A percentile compares a stretch with the other conserved stretches of the same genome.
Conservation (phyloP, 2,888 invertebrate species). For the Archaeoteleia sp. region DNA sequence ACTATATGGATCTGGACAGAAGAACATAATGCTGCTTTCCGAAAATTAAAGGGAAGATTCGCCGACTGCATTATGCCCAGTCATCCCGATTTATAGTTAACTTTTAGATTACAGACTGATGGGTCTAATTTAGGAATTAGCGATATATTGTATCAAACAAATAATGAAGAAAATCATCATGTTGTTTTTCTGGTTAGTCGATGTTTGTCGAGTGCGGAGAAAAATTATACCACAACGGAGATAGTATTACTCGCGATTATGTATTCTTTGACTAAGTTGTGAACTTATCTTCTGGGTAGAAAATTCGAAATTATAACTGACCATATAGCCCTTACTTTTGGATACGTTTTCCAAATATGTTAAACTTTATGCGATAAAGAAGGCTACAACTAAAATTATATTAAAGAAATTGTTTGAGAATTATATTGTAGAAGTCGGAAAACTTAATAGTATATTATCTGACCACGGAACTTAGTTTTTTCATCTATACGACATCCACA, state of each 20-base stretch:
- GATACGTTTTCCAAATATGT: background rate
- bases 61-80: conserved; percentile 11
- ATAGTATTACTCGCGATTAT: conserved; percentile 59
- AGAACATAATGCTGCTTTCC: conserved; percentile 16
- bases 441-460: no score
- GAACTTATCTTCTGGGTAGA: conserved; percentile 54
- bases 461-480: no score
- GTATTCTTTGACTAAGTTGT: conserved; percentile 55
- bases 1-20: conserved; percentile 15
- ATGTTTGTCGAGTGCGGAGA: conserved; percentile 45
- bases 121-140: conserved; percentile 40
- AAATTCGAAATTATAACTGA: conserved; percentile 57
- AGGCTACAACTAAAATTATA: no score
- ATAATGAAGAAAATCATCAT: conserved; percentile 15
- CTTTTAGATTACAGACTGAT: conserved; percentile 27
- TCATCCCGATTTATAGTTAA: background rate
- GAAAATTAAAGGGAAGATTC: conserved; percentile 13
- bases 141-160: conserved; percentile 49
- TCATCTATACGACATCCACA: no score
- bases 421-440: no score
- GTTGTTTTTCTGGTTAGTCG: conserved; percentile 56
- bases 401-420: no score
- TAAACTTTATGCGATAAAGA: background rate
- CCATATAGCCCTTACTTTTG: conserved; percentile 57
- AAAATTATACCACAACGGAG: conserved; percentile 56